phyloP scores from a whole-genome alignment of 2,113 vertebrate genomes.

The Monopterus albus region DNA sequence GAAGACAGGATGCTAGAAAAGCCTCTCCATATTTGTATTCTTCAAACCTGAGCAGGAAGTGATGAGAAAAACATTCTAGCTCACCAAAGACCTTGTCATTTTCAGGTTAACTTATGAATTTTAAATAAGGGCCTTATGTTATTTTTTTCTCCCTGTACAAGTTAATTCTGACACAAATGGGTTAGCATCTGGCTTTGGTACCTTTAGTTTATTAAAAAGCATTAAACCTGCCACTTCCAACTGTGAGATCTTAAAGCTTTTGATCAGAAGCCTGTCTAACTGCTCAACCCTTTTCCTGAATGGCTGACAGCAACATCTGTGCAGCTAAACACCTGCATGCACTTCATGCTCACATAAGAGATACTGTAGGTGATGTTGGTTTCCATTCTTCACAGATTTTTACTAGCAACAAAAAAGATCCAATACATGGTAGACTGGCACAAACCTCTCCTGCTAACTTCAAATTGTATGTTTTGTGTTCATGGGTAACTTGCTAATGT shows the following conservation, averaged over 20 bases:
- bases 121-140: constrained; percentile 45
- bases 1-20: background rate
- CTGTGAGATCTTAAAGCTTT: constrained; percentile 15
- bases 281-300: background rate
- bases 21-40: constrained; percentile 21
- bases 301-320: constrained; percentile 37
- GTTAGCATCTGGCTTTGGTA: constrained; percentile 63
- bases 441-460: background rate
- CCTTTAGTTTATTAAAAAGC: constrained; percentile 31
- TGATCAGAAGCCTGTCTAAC: constrained; percentile 53
- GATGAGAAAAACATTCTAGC: constrained; percentile 18
- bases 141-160: constrained; percentile 4
- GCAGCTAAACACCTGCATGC: constrained; percentile 4
- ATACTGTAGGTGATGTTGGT: background rate
- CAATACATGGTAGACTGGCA: background rate
- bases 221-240: constrained; percentile 42
- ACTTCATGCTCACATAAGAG: constrained; percentile 1
- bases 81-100: constrained; percentile 53
- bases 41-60: constrained; percentile 18
- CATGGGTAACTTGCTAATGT: too few species aligned
- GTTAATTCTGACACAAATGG: constrained; percentile 68
- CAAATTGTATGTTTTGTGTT: too few species aligned
- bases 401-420: constrained; percentile 11
- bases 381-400: constrained; percentile 5
- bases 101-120: constrained; percentile 65